Evolutionary conservation across 2,888 invertebrate species (phyloP).

Genomic region (Callyntrura sp.): DNA sequence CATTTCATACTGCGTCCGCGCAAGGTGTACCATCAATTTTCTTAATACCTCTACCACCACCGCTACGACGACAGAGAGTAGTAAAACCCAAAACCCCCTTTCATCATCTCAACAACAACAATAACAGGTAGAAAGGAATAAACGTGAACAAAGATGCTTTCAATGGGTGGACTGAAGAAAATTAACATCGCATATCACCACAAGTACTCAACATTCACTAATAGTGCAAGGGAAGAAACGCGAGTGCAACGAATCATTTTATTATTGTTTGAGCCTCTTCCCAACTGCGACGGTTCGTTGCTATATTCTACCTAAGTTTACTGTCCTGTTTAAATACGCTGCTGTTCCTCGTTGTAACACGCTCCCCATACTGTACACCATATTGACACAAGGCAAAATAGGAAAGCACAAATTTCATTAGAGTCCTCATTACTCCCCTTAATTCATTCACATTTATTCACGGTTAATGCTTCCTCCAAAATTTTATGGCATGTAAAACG

Average conservation of each 20-base stretch:
- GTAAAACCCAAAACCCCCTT: neutral
- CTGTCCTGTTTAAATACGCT: slow-evolving; percentile 42
- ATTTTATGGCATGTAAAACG: slow-evolving; percentile 58
- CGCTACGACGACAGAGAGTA: too few relatives aligned
- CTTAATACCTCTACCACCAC: neutral
- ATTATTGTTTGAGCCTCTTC: slow-evolving; percentile 20
- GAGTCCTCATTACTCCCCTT: slow-evolving; percentile 33
- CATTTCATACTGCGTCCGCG: neutral
- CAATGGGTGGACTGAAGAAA: slow-evolving; percentile 27
- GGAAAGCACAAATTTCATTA: slow-evolving; percentile 54
- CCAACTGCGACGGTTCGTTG: slow-evolving; percentile 42
- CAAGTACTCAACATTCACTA: slow-evolving; percentile 28
- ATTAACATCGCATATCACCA: slow-evolving; percentile 16
- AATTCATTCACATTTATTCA: slow-evolving; percentile 57
- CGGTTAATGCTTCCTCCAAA: slow-evolving; percentile 64
- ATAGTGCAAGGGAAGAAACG: neutral
- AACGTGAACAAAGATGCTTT: slow-evolving; percentile 18
- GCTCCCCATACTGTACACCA: neutral
- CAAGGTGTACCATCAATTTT: neutral
- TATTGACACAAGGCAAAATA: slow-evolving; percentile 49
- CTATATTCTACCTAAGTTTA: slow-evolving; percentile 52
- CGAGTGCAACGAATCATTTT: slow-evolving; percentile 19
- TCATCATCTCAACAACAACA: slow-evolving; percentile 21
- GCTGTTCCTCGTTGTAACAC: neutral
- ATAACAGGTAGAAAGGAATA: slow-evolving; percentile 8